A percentile compares a stretch with the other conserved stretches of the same genome.
Evolutionary conservation across 1,140 invertebrate genomes (phyloP).

Genomic region (Aradophagus sp.): DNA sequence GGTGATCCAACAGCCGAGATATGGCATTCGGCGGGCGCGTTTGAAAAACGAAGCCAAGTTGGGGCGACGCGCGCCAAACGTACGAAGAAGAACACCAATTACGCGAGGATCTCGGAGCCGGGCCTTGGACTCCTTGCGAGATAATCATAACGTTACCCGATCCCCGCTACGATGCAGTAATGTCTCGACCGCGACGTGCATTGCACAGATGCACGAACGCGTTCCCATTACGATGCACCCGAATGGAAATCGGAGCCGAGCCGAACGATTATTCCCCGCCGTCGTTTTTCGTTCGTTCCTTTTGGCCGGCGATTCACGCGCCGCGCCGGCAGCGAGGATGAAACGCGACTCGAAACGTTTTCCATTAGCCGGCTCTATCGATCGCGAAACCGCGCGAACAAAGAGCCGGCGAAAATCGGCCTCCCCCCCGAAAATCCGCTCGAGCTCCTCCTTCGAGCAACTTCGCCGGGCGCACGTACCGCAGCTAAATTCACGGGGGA

Average conservation of each 20-base stretch:
- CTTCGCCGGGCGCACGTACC: too few relatives aligned
- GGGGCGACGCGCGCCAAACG: slow-evolving; percentile 52
- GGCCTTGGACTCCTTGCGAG: slow-evolving; percentile 70
- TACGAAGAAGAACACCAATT: slow-evolving; percentile 68
- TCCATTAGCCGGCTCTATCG: too few relatives aligned
- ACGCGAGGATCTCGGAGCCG: slow-evolving; percentile 56
- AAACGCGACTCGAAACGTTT: too few relatives aligned
- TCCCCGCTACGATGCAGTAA: slow-evolving; percentile 65
- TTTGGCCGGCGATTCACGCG: slow-evolving; percentile 28
- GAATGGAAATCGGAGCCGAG: slow-evolving; percentile 52
- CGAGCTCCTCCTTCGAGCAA: neutral
- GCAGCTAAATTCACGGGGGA: too few relatives aligned
- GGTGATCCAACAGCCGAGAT: too few relatives aligned
- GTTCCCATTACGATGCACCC: slow-evolving; percentile 50
- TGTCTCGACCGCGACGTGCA: slow-evolving; percentile 62
- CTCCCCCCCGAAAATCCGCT: slow-evolving; percentile 6
- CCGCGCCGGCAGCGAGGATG: too few relatives aligned
- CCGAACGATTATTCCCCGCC: slow-evolving; percentile 46
- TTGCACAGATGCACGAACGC: slow-evolving; percentile 60
- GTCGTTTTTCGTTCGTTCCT: slow-evolving; percentile 32
- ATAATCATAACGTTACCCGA: slow-evolving; percentile 71
- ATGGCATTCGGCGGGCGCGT: too few relatives aligned
- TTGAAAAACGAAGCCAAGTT: too few relatives aligned
- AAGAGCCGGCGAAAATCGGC: slow-evolving; percentile 28
- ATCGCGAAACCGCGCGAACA: slow-evolving; percentile 9